Evolutionary conservation across 2,888 invertebrate genomes (phyloP).

Genomic region (Pollenia amentaria): DNA sequence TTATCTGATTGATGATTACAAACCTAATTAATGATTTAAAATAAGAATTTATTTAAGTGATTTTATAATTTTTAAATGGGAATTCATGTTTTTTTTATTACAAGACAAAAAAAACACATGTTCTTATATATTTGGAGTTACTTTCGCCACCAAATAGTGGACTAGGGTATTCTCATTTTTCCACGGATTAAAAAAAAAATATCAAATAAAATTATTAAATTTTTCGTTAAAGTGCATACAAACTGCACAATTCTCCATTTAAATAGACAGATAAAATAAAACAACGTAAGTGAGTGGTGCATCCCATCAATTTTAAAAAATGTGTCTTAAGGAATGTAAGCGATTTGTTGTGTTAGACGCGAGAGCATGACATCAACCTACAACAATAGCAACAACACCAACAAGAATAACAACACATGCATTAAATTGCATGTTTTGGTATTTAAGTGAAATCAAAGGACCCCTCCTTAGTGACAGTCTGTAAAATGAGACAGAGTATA

Average conservation of each 20-base stretch:
- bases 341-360: constrained; percentile 81
- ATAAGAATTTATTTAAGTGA: no score
- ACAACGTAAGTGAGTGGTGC: constrained; percentile 60
- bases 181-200: constrained; percentile 6
- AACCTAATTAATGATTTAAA: no score
- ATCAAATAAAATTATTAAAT: constrained; percentile 80
- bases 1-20: no score
- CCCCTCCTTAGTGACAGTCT: constrained; percentile 76
- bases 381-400: constrained; percentile 26
- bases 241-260: constrained; percentile 19
- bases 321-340: constrained; percentile 79
- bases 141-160: no score
- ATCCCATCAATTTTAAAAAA: constrained; percentile 82
- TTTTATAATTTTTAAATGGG: no score
- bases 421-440: constrained; percentile 67
- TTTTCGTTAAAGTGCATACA: constrained; percentile 81
- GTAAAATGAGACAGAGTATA: constrained; percentile 32
- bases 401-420: constrained; percentile 65
- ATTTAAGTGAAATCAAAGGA: constrained; percentile 71
- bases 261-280: constrained; percentile 22
- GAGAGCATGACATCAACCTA: constrained; percentile 72
- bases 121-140: no score
- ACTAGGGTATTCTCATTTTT: constrained; percentile 15
- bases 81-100: no score
- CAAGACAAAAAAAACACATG: no score